Conservation (phyloP, 92 coral and sea anemone species). For the Scolanthus callimorphus region DNA sequence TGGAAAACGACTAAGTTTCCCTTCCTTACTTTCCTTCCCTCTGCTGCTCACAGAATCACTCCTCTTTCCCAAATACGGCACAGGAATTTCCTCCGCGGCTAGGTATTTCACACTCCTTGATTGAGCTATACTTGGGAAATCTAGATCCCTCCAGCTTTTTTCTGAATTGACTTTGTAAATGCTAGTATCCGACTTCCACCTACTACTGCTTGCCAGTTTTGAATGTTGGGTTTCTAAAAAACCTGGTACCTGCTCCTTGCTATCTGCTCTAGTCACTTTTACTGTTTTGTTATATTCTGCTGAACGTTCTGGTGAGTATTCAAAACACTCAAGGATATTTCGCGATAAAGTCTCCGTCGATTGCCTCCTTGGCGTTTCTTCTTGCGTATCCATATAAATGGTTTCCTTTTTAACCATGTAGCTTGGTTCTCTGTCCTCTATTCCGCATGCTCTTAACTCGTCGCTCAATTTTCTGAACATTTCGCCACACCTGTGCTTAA, state of each 20-base stretch:
- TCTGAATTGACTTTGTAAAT: neutral
- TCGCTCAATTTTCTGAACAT: conserved; percentile 5
- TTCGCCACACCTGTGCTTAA: conserved; percentile 5
- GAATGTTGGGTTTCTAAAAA: neutral
- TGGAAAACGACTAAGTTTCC: neutral
- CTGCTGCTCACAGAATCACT: neutral
- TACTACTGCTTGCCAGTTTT: neutral
- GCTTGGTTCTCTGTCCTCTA: neutral
- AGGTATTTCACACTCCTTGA: neutral
- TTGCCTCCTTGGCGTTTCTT: neutral
- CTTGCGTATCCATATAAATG: neutral
- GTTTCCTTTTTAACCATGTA: neutral
- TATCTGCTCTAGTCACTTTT: neutral
- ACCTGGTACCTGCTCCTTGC: neutral
- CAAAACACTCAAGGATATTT: neutral
- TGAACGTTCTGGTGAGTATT: neutral
- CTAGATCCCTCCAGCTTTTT: neutral
- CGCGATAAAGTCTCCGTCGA: neutral
- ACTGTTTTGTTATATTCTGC: neutral
- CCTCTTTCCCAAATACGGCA: neutral
- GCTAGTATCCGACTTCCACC: neutral
- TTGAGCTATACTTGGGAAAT: neutral
- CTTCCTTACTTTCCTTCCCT: neutral
- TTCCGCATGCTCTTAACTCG: conserved; percentile 1
- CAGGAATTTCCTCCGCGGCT: neutral